phyloP scores from a whole-genome alignment of 2,113 vertebrate species.

The Opisthocomus hoazin region DNA sequence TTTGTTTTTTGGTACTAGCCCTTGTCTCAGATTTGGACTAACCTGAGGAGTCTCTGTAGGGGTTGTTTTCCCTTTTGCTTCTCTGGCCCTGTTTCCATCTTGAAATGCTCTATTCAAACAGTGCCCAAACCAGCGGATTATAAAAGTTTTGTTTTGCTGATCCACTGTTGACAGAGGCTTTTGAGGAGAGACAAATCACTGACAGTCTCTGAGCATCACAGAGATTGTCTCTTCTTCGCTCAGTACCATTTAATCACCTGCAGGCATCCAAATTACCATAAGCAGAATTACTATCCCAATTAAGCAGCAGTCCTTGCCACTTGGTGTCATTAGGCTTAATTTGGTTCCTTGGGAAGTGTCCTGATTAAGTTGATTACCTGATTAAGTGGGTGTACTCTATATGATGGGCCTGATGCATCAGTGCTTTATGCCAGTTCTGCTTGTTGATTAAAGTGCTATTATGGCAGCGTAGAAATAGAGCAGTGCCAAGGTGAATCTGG shows the following conservation, averaged over 20 bases:
- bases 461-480: background rate
- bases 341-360: slow-evolving; percentile 72
- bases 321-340: slow-evolving; percentile 71
- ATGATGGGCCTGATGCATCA: slow-evolving; percentile 49
- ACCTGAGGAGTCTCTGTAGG: background rate
- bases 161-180: slow-evolving; percentile 34
- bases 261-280: slow-evolving; percentile 69
- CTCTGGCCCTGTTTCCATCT: background rate
- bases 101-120: background rate
- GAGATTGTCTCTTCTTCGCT: slow-evolving; percentile 49
- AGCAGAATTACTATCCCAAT: slow-evolving; percentile 70
- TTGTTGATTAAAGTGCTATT: slow-evolving; percentile 46
- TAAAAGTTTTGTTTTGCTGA: slow-evolving; percentile 41
- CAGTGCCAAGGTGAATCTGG: slow-evolving; percentile 32
- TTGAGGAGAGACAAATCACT: slow-evolving; percentile 52
- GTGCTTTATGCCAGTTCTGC: slow-evolving; percentile 35
- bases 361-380: slow-evolving; percentile 73
- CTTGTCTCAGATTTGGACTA: background rate
- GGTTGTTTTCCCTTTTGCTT: background rate
- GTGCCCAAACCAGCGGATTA: background rate
- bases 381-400: slow-evolving; percentile 65
- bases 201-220: slow-evolving; percentile 29
- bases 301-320: slow-evolving; percentile 68
- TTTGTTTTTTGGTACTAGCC: background rate
- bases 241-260: slow-evolving; percentile 68